phyloP scores from a whole-genome alignment of 53 echinoderm and acorn worm species.

The Paracentrotus lividus region DNA sequence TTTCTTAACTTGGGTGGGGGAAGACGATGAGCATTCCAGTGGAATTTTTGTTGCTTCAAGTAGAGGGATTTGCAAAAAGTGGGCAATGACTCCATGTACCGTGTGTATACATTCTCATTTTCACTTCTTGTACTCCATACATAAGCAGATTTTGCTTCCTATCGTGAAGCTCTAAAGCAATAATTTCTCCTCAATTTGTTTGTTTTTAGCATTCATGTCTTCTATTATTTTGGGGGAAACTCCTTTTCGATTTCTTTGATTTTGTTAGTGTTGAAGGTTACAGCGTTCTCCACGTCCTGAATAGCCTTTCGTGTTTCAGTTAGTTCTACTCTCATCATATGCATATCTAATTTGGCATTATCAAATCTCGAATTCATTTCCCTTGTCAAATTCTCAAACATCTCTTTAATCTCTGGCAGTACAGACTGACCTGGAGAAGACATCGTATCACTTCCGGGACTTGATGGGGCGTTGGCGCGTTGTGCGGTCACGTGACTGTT shows the following conservation, averaged over 20 bases:
- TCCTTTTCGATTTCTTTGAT: neutral
- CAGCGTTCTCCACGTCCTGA: conserved; percentile 1
- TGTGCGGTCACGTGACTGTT: conserved; percentile 4
- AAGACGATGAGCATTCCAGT: neutral
- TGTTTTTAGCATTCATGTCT: neutral
- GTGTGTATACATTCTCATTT: neutral
- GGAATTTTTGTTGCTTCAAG: neutral
- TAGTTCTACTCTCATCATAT: conserved; percentile 3
- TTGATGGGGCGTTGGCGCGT: conserved; percentile 4
- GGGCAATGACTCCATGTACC: neutral
- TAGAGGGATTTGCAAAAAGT: neutral
- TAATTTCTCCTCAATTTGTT: neutral
- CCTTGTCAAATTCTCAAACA: neutral
- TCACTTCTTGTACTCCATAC: too few relatives aligned
- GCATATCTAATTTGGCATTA: neutral
- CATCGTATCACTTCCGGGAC: neutral
- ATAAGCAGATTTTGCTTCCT: neutral
- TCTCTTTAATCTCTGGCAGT: neutral
- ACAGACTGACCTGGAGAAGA: neutral
- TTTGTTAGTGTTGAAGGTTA: neutral
- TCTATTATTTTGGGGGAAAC: neutral
- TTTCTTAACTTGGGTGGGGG: too few relatives aligned
- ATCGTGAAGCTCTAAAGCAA: neutral
- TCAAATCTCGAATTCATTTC: conserved; percentile 29
- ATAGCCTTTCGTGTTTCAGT: neutral